Base-by-base conservation (phyloP, 1,140 invertebrate species). In the Monochamus saltuarius region DNA sequence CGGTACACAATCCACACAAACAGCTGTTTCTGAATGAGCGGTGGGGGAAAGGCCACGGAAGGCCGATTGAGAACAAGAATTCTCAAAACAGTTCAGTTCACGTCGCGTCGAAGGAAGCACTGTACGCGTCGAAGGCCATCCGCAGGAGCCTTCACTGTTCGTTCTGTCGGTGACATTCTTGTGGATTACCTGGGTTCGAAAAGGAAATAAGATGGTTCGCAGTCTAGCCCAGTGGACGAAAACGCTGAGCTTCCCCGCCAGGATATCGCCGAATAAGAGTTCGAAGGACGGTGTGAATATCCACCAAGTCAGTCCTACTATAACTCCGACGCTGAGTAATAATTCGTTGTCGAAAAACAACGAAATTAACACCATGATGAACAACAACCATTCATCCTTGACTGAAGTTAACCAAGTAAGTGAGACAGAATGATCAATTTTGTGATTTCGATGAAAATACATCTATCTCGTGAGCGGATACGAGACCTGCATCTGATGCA, bases 151-250 rank as follows among this genome's bases (percentile, higher is more conserved):
- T 29, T 29, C 22, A 29, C 22, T 3, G 22, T 29, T 6, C 22
- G 22, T 29, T 29, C 6, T 29, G n/a, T 56, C 16, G 7, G 35
- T 51, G 13, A 47, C 4, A 11, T 13, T 47, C 17, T 29, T 29
- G 22, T 29, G 22, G 11, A 9, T 29, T 13, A 50, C 29, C n/a
- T 45, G 35, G 7, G 55, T 40, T 55, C 1, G 8, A 50, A 60
- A 22, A 38, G 46, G 38, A 14, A n/a, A 37, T 59, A 71, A 64
- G 58, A 92, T 92, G 90, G 90, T 91, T 73, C 87, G 90, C 68
- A 90, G 89, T 79, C 77, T 91, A 69, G 86, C 88, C 46, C 88
- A 91, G 82, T 92, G 90, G 90, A 91, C 89, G 69, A 92, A 91
- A 82, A 92, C 89, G 64, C 80, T 92, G 72, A 91, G 89, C 81